Percentiles rank a stretch among this genome's conserved stretches.
These are phyloP conservation scores for Cotesia typhae DNA, from an alignment of 1,140 invertebrate genomes.

Conservation along the genomic window DNA sequence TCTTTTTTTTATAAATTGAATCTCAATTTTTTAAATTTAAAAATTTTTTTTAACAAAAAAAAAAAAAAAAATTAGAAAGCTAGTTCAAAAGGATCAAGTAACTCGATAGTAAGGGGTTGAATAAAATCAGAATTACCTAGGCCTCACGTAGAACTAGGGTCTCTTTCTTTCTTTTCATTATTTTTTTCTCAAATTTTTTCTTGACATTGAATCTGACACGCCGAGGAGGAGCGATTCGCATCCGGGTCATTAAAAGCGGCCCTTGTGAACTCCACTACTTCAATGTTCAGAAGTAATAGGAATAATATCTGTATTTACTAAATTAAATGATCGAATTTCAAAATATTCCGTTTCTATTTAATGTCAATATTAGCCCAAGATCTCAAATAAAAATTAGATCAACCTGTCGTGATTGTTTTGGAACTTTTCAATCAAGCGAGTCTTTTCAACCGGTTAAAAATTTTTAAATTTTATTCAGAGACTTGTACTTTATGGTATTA, in stretches of 20 bases:
- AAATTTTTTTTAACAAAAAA: background rate
- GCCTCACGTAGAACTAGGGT: constrained; percentile 37
- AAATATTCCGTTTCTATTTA: constrained; percentile 57
- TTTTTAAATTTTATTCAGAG: constrained; percentile 11
- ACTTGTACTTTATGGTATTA: constrained; percentile 55
- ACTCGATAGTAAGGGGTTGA: constrained; percentile 41
- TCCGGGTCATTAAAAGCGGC: constrained; percentile 61
- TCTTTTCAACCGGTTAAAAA: no score
- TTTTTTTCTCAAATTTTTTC: background rate
- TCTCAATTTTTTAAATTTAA: no score
- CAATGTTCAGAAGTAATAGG: constrained; percentile 43
- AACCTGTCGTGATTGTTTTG: no score
- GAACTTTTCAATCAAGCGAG: no score
- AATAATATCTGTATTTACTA: constrained; percentile 59
- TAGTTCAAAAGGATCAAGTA: background rate
- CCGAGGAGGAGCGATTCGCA: constrained; percentile 51
- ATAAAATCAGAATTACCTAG: constrained; percentile 48
- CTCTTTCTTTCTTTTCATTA: constrained; percentile 22
- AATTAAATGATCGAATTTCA: constrained; percentile 62
- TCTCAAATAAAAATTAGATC: background rate
- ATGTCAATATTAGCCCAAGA: constrained; percentile 53
- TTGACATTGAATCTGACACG: constrained; percentile 54
- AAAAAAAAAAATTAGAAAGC: background rate
- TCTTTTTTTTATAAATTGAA: no score
- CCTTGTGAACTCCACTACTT: constrained; percentile 45